These are phyloP conservation scores for Albula goreensis DNA, from an alignment of 2,113 vertebrate species.

Conservation along the genomic window DNA sequence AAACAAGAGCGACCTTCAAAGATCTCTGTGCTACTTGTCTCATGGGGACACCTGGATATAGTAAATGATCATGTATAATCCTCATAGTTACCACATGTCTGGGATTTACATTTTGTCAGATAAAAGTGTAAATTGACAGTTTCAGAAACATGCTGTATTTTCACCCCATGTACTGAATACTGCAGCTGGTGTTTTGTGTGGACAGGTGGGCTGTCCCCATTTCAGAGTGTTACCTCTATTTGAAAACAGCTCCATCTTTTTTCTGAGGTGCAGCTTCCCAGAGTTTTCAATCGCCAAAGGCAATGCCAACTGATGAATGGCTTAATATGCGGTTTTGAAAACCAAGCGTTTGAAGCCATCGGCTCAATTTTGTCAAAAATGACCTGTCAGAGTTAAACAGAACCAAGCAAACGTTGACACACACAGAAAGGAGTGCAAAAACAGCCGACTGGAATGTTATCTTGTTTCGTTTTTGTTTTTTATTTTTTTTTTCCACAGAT, in stretches of 20 bases:
- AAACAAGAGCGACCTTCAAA: no score
- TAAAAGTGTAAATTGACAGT: no score
- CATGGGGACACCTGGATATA: no score
- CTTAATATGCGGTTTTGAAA: background rate
- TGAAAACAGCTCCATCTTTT: background rate
- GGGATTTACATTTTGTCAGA: no score
- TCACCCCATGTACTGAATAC: background rate
- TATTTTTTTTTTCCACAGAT: background rate
- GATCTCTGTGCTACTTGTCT: no score
- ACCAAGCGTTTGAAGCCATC: background rate
- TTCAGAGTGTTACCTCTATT: background rate
- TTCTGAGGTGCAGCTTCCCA: background rate
- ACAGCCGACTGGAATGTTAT: background rate
- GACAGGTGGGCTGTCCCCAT: background rate
- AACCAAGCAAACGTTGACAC: background rate
- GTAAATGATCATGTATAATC: no score
- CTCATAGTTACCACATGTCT: no score
- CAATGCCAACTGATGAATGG: background rate
- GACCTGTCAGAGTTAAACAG: conserved; percentile 13
- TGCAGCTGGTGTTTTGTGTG: background rate
- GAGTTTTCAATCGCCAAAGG: background rate
- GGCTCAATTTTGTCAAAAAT: background rate
- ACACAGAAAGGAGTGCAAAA: background rate
- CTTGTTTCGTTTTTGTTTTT: background rate
- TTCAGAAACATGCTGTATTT: no score